Conservation (phyloP, 2,113 vertebrate species). For the Emydocephalus ijimae region DNA sequence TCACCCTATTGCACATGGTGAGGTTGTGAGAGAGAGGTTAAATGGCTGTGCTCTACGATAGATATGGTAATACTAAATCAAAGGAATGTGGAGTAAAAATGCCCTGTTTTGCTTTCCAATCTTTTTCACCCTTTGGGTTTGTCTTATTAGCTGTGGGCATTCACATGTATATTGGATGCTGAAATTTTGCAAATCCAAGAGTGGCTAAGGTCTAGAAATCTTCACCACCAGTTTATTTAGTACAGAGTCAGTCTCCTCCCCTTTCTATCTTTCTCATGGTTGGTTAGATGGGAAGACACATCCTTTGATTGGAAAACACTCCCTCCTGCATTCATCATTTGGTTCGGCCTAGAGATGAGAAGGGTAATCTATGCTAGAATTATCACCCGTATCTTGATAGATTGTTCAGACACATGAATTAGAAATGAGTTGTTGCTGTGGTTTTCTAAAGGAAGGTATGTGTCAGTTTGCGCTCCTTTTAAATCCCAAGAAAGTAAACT, state of each 20-base stretch:
- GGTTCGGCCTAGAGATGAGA: no score
- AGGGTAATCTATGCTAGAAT: not conserved
- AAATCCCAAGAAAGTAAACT: no score
- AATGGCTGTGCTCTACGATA: not conserved
- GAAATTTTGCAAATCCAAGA: not conserved
- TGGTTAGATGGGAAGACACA: not conserved
- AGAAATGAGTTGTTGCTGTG: not conserved
- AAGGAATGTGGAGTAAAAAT: not conserved
- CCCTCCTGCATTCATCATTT: not conserved
- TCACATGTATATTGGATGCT: not conserved
- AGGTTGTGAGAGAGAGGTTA: fast-evolving
- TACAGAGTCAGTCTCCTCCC: not conserved
- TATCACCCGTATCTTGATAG: not conserved
- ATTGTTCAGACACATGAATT: not conserved
- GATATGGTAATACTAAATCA: not conserved
- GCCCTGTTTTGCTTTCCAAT: fast-evolving
- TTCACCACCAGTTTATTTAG: not conserved
- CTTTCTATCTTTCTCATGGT: not conserved
- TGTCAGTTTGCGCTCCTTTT: no score
- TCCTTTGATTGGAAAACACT: not conserved
- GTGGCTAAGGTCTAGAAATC: not conserved
- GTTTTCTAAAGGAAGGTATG: not conserved
- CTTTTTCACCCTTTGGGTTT: fast-evolving
- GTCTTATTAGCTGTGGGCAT: fast-evolving
- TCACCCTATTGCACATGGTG: fast-evolving